Evolutionary conservation across 2,888 invertebrate genomes (phyloP), one percentile per base, ranked within the genome.

Genomic region (Cheilosia urbana): DNA sequence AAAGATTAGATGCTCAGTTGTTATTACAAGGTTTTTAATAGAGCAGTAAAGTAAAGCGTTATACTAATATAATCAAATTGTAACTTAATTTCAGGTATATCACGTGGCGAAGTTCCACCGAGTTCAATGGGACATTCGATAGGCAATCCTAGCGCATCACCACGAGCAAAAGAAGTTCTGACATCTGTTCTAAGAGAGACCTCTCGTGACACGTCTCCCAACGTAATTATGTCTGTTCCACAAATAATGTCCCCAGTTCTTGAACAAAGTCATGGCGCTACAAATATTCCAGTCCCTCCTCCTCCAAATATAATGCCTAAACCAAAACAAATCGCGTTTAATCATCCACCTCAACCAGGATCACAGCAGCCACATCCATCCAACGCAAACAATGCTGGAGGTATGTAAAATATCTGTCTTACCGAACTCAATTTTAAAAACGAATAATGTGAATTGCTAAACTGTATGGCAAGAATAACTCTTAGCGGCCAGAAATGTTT

Each of bases 91-190:
- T 40, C 91, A 95, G 96, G 96, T 88, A 92, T 97, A 89, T 95
- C 95, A 89, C 94, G 95, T 24, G 96, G 96, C 76, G 96, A 97
- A 92, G 95, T 97, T 79, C 96, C 96, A 2, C 93, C 94, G 34
- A 95, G 95, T 89, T 95, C 96, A 90, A 92, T 97, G 88, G 94
- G 96, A 91, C 96, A 96, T 90, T 96, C 97, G 91, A 93, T 96
- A 72, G 93, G 93, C 89, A 96, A 96, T 92, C 90, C 90, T 0
- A 89, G 87, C 57, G 88, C 88, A 58, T 60, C 88, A 6, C 77
- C 87, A 4, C 89, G 87, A 9, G 87, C 88, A 9, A 90, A 88
- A 49, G 91, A 91, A 7, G 87, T 89, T 21, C 89, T 91, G 75
- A 87, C 87, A 4, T 72, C 89, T 37, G 91, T 89, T 51, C 87